Evolutionary conservation across 2,888 invertebrate genomes (phyloP).

Genomic region (Zeuzera pyrina): DNA sequence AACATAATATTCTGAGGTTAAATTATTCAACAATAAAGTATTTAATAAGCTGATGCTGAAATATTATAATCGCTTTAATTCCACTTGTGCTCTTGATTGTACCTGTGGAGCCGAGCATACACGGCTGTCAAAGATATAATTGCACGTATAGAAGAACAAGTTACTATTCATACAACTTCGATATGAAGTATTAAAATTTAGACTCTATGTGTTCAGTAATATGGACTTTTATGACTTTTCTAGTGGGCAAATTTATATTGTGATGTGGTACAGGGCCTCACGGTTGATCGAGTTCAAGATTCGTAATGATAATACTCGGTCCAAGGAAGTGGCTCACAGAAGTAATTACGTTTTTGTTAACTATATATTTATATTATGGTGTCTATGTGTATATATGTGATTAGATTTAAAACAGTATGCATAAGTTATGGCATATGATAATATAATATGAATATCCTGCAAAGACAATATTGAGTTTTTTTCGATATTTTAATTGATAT

Average conservation of each 20-base stretch:
- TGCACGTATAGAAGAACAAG: slow-evolving; percentile 53
- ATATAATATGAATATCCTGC: too few relatives aligned
- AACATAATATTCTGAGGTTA: too few relatives aligned
- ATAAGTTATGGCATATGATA: too few relatives aligned
- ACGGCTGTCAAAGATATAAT: slow-evolving; percentile 66
- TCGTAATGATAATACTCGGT: slow-evolving; percentile 49
- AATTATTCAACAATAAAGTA: too few relatives aligned
- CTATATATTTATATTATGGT: too few relatives aligned
- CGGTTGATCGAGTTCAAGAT: slow-evolving; percentile 59
- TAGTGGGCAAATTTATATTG: slow-evolving; percentile 22
- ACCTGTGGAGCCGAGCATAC: slow-evolving; percentile 36
- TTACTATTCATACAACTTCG: slow-evolving; percentile 26
- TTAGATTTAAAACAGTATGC: too few relatives aligned
- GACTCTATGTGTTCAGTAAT: slow-evolving; percentile 17
- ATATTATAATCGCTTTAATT: slow-evolving; percentile 6
- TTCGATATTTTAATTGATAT: neutral
- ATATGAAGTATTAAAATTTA: slow-evolving; percentile 17
- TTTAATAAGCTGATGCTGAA: too few relatives aligned
- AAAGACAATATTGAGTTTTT: too few relatives aligned
- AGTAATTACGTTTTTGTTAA: slow-evolving; percentile 49
- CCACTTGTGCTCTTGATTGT: slow-evolving; percentile 42
- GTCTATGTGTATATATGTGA: too few relatives aligned
- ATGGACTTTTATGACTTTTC: neutral
- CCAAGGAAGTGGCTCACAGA: slow-evolving; percentile 42
- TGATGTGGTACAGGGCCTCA: slow-evolving; percentile 43